Conservation (phyloP, 2,888 invertebrate species). For the Rhingia rostrata region DNA sequence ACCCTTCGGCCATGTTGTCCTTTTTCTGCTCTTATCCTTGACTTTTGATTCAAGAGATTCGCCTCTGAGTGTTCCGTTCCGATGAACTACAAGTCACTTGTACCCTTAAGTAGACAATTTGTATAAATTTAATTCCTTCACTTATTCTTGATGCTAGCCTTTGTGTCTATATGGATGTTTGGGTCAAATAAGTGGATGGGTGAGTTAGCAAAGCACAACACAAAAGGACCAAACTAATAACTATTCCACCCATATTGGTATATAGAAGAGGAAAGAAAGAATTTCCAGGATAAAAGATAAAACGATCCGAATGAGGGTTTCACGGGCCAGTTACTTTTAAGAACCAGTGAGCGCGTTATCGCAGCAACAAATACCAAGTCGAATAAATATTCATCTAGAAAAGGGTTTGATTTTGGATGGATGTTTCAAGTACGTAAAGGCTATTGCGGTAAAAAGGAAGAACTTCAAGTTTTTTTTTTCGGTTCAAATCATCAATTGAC, state of each 20-base stretch:
- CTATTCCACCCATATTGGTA: conserved; percentile 55
- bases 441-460: background rate
- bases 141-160: conserved; percentile 12
- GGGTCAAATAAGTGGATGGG: conserved; percentile 28
- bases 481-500: conserved; percentile 19
- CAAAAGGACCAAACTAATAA: conserved; percentile 41
- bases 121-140: conserved; percentile 46
- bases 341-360: conserved; percentile 49
- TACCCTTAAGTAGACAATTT: conserved; percentile 29
- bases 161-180: conserved; percentile 27
- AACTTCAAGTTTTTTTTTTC: conserved; percentile 5
- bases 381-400: conserved; percentile 4
- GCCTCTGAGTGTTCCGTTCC: conserved; percentile 23
- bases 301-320: conserved; percentile 24
- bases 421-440: background rate
- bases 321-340: conserved; percentile 34
- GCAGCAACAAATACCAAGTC: conserved; percentile 30
- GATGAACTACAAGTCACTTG: conserved; percentile 5
- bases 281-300: conserved; percentile 23
- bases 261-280: background rate
- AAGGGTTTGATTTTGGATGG: conserved; percentile 1
- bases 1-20: conserved; percentile 33
- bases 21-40: conserved; percentile 16
- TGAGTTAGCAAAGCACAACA: background rate
- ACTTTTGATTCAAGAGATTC: conserved; percentile 7